These are phyloP conservation scores for Brachyhypopomus occidentalis DNA, from an alignment of 2,113 vertebrate species.

Conservation along the genomic window DNA sequence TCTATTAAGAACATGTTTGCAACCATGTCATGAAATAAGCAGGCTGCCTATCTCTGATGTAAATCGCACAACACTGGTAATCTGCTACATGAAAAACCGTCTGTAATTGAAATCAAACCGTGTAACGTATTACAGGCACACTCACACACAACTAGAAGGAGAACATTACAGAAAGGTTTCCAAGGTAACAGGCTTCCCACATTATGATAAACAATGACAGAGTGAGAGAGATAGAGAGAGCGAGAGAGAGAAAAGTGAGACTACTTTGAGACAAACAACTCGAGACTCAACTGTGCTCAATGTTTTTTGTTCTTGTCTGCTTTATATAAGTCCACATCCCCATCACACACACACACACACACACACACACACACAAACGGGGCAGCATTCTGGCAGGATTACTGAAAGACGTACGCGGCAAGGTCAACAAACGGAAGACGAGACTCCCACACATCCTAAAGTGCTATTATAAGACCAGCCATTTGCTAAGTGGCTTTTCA, in stretches of 20 bases:
- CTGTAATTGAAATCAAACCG: no score
- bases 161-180: constrained; percentile 59
- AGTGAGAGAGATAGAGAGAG: not conserved
- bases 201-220: constrained; percentile 61
- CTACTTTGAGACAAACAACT: not conserved
- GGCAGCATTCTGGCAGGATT: not conserved
- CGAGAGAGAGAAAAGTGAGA: not conserved
- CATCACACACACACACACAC: no score
- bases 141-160: constrained; percentile 4
- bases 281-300: not conserved
- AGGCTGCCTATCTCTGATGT: no score
- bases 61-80: no score
- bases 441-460: not conserved
- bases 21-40: no score
- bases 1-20: no score
- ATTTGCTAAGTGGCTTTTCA: no score
- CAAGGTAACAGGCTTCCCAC: constrained; percentile 62
- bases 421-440: constrained; percentile 21
- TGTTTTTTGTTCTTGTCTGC: no score
- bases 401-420: not conserved
- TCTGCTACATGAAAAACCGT: no score
- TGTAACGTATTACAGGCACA: not conserved
- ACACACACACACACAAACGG: not conserved
- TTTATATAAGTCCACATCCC: no score
- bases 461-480: no score